phyloP scores from a whole-genome alignment of 1,140 invertebrate genomes.

The Drosophila gunungcola region DNA sequence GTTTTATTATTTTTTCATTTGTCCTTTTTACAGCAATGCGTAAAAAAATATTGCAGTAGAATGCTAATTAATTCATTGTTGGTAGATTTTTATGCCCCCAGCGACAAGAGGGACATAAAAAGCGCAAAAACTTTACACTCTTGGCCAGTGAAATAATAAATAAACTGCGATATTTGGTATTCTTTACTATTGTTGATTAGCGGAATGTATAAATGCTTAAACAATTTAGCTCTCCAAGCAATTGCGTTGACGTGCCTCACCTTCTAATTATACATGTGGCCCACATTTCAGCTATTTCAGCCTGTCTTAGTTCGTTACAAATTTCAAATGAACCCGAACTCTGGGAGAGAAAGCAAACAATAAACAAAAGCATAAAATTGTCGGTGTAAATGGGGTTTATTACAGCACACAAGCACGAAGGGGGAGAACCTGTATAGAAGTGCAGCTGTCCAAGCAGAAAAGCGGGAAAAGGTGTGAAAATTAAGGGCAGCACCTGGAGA shows the following conservation, averaged over 20 bases:
- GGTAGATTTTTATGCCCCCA: constrained; percentile 39
- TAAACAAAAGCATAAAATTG: constrained; percentile 62
- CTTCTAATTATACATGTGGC: constrained; percentile 40
- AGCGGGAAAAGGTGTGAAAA: constrained; percentile 54
- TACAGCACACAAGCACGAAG: constrained; percentile 36
- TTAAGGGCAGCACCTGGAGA: constrained; percentile 11
- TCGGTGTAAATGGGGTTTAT: constrained; percentile 73
- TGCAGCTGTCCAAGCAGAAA: constrained; percentile 54
- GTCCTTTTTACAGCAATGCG: constrained; percentile 21
- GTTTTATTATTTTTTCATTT: constrained; percentile 36
- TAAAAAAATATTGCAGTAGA: constrained; percentile 57
- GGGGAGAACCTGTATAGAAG: constrained; percentile 26
- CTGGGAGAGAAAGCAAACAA: constrained; percentile 51
- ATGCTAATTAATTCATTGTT: constrained; percentile 75
- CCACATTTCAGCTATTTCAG: constrained; percentile 20
- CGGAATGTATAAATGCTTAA: constrained; percentile 34
- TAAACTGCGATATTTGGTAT: constrained; percentile 8
- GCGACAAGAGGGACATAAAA: constrained; percentile 19
- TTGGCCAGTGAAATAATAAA: constrained; percentile 11
- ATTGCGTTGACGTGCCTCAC: constrained; percentile 58
- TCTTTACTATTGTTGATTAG: constrained; percentile 16
- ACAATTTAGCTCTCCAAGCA: constrained; percentile 20
- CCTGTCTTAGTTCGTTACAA: constrained; percentile 48
- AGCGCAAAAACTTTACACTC: constrained; percentile 9
- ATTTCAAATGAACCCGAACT: constrained; percentile 69